Percentiles rank a stretch among this genome's conserved stretches.
phyloP scores from a whole-genome alignment of 2,888 invertebrate genomes.

The Troilus luridus region DNA sequence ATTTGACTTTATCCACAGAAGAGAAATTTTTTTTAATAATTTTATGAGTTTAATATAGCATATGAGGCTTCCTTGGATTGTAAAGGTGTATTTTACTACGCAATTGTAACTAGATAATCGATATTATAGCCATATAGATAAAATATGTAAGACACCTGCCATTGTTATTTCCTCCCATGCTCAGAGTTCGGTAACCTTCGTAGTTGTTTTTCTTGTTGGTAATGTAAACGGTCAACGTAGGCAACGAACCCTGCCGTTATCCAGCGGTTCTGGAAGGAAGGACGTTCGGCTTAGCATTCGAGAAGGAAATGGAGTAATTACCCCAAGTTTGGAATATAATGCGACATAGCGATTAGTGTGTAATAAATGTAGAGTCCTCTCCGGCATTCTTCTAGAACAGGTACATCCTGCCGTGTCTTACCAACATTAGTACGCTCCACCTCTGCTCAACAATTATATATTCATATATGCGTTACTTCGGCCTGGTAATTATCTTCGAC shows the following conservation, averaged over 20 bases:
- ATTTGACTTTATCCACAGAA: background rate
- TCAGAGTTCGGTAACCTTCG: background rate
- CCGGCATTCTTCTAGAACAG: background rate
- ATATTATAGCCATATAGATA: background rate
- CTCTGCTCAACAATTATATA: background rate
- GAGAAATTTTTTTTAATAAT: background rate
- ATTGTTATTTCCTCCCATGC: background rate
- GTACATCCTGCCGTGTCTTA: constrained; percentile 21
- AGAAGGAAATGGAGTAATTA: background rate
- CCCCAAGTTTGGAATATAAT: background rate
- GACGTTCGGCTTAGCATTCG: constrained; percentile 9
- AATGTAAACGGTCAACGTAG: background rate
- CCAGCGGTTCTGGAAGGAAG: background rate
- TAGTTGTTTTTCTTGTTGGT: background rate
- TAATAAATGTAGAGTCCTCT: constrained; percentile 2
- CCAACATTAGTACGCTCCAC: constrained; percentile 13
- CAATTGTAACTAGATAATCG: background rate
- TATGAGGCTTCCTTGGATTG: background rate
- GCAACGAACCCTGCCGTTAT: constrained; percentile 21
- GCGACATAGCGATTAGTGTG: constrained; percentile 14
- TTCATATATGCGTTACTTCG: background rate
- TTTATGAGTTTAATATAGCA: background rate
- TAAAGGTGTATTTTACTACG: background rate
- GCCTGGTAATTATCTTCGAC: background rate
- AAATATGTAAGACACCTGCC: background rate